A percentile compares a stretch with the other conserved stretches of the same genome.
Conservation (phyloP, 1,140 invertebrate genomes). For the Pseudomyrmex flavicornis region DNA sequence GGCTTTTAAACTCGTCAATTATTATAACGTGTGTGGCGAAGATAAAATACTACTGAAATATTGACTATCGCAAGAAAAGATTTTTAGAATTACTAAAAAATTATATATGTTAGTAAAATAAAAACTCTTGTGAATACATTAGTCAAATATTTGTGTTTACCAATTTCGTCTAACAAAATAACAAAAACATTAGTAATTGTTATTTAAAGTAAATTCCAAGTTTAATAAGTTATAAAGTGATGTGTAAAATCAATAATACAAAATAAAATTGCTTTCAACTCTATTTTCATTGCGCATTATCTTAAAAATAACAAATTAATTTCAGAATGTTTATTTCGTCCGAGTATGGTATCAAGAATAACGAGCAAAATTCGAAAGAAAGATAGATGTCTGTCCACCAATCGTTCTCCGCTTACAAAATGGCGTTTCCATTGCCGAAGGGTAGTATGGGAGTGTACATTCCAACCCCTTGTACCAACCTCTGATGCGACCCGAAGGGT, state of each 20-base stretch:
- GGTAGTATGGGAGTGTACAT: conserved; percentile 75
- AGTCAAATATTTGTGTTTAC: neutral
- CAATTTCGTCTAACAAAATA: neutral
- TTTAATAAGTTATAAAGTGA: neutral
- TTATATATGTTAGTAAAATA: no score
- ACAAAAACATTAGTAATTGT: neutral
- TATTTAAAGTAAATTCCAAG: neutral
- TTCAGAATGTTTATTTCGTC: neutral
- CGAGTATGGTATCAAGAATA: conserved; percentile 43
- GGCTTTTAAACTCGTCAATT: neutral
- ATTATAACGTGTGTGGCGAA: neutral
- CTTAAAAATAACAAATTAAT: neutral
- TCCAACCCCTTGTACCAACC: conserved; percentile 77
- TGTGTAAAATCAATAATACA: neutral
- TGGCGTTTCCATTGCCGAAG: conserved; percentile 76
- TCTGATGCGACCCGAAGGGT: conserved; percentile 73
- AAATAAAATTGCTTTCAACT: neutral
- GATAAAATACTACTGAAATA: conserved; percentile 4
- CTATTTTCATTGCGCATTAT: neutral
- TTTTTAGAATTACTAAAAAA: no score
- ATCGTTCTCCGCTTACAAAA: conserved; percentile 73
- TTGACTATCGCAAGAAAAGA: neutral
- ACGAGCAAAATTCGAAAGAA: conserved; percentile 51
- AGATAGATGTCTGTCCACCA: conserved; percentile 64
- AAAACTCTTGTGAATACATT: no score